Evolutionary conservation across 2,888 invertebrate species (phyloP).

Genomic region (Tetragnatha montana): DNA sequence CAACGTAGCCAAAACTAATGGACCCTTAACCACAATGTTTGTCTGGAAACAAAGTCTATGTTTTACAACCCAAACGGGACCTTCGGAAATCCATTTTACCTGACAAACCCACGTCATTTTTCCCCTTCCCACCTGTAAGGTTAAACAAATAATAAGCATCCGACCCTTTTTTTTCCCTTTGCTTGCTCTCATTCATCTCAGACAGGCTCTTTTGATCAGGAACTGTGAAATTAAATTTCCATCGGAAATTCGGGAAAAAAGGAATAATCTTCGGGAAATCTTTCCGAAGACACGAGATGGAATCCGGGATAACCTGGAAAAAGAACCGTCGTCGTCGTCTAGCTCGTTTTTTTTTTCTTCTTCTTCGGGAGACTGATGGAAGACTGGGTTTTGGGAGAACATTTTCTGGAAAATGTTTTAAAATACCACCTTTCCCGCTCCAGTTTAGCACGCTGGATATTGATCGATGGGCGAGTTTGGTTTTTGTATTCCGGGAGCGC

Average conservation of each 20-base stretch:
- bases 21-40: too few relatives aligned
- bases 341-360: neutral
- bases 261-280: conserved; percentile 39
- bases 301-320: neutral
- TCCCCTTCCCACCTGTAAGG: neutral
- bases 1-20: too few relatives aligned
- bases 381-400: too few relatives aligned
- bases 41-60: too few relatives aligned
- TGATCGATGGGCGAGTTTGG: conserved; percentile 27
- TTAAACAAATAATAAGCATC: neutral
- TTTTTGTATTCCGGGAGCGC: neutral
- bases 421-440: conserved; percentile 9
- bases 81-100: conserved; percentile 10
- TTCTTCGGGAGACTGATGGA: neutral
- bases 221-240: conserved; percentile 49
- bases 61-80: neutral
- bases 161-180: neutral
- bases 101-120: conserved; percentile 1
- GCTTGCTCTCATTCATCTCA: neutral
- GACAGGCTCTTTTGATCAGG: neutral
- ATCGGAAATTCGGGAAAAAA: conserved; percentile 27
- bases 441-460: conserved; percentile 13
- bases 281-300: conserved; percentile 15
- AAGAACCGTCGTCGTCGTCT: neutral
- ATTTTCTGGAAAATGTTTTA: conserved; percentile 14